Conservation (phyloP, 2,888 invertebrate genomes). For the Cataglyphis rosenhaueri region DNA sequence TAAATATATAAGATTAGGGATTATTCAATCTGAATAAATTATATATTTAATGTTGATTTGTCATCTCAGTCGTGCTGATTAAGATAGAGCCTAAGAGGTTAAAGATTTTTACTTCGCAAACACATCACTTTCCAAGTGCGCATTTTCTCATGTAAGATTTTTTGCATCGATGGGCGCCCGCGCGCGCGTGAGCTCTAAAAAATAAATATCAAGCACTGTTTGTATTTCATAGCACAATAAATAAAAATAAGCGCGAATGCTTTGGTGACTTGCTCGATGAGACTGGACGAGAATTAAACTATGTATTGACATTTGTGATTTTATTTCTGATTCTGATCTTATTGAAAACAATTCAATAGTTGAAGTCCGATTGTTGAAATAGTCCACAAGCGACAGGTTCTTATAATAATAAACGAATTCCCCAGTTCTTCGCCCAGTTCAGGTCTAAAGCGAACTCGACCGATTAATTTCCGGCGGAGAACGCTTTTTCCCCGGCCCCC, state of each 20-base stretch:
- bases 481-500: not conserved
- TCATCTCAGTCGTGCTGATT: not conserved
- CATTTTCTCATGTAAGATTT: conserved; percentile 11
- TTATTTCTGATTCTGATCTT: not conserved
- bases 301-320: not conserved
- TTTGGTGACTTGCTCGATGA: not conserved
- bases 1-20: not conserved
- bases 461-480: not conserved
- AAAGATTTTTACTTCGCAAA: not conserved
- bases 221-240: not conserved
- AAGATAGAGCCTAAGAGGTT: not conserved
- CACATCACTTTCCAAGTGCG: conserved; percentile 26
- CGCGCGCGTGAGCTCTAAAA: conserved; percentile 3
- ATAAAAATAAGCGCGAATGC: not conserved
- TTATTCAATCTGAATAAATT: not conserved
- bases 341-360: not conserved
- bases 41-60: not conserved
- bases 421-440: conserved; percentile 9
- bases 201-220: conserved; percentile 11
- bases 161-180: conserved; percentile 6
- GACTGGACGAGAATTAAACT: conserved; percentile 34
- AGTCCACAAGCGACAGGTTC: not conserved
- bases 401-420: not conserved
- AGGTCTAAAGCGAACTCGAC: conserved; percentile 7
- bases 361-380: not conserved